These are phyloP conservation scores for Tympanoctomys barrerae DNA, from an alignment of 2,797 vertebrate species.

Conservation along the genomic window DNA sequence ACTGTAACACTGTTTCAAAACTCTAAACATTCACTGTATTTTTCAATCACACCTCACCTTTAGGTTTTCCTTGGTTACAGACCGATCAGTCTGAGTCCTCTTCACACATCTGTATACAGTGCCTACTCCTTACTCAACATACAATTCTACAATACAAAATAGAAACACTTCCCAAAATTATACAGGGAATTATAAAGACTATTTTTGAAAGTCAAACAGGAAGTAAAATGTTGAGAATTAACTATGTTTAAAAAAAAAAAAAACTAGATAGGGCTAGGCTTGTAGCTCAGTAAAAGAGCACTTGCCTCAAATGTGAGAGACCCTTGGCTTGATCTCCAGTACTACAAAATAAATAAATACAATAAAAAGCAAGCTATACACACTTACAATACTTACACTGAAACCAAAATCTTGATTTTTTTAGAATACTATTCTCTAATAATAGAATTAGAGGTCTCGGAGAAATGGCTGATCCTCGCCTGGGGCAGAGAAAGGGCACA, in stretches of 20 bases:
- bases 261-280: not conserved
- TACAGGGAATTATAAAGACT: not conserved
- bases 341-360: not conserved
- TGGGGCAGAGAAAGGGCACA: not conserved
- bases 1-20: not conserved
- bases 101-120: not conserved
- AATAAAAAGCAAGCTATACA: not conserved
- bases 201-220: not conserved
- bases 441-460: not conserved
- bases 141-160: not conserved
- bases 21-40: not conserved
- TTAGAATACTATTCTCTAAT: not conserved
- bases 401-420: not conserved
- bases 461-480: not conserved
- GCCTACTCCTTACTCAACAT: not conserved
- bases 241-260: not conserved
- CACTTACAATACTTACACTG: not conserved
- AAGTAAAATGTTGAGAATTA: slow-evolving; percentile 11
- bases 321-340: not conserved
- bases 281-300: not conserved
- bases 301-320: not conserved
- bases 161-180: slow-evolving; percentile 5
- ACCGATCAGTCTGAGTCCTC: not conserved
- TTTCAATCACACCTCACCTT: not conserved
- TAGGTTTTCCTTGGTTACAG: not conserved